These are phyloP conservation scores for Malacoraja senta DNA, from an alignment of 2,797 vertebrate species.

Conservation along the genomic window DNA sequence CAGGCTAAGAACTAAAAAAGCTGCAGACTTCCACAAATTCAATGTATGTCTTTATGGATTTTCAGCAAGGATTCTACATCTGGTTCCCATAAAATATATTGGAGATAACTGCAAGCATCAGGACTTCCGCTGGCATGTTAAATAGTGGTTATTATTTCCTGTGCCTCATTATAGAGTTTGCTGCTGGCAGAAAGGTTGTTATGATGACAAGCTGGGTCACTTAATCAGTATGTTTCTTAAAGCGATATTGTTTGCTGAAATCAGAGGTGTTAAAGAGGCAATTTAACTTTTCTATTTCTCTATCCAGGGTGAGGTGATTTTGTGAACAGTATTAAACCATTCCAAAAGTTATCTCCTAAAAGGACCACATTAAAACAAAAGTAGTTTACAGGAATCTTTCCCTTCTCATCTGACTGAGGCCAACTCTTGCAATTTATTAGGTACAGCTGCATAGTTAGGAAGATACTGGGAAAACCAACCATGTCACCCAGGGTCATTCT, in stretches of 20 bases:
- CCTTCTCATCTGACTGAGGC: background rate
- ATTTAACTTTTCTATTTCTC: background rate
- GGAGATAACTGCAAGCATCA: constrained; percentile 44
- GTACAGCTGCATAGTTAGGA: background rate
- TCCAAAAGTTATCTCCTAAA: background rate
- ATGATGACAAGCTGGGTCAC: constrained; percentile 29
- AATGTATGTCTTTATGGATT: background rate
- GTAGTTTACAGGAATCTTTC: background rate
- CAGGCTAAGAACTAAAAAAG: background rate
- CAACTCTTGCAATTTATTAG: background rate
- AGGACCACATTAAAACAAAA: too few relatives aligned
- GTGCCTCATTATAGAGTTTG: constrained; percentile 40
- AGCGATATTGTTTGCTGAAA: background rate
- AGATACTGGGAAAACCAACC: background rate
- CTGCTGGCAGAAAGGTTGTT: constrained; percentile 24
- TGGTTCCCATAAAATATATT: constrained; percentile 52
- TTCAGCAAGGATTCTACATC: constrained; percentile 46
- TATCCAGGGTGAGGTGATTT: background rate
- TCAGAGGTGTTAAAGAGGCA: background rate
- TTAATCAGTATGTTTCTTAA: constrained; percentile 12
- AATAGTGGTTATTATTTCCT: constrained; percentile 52
- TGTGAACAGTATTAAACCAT: background rate
- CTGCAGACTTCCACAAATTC: background rate
- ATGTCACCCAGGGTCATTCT: background rate
- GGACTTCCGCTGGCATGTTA: constrained; percentile 51